phyloP scores from a whole-genome alignment of 2,797 vertebrate genomes.

The Crotalus adamanteus region DNA sequence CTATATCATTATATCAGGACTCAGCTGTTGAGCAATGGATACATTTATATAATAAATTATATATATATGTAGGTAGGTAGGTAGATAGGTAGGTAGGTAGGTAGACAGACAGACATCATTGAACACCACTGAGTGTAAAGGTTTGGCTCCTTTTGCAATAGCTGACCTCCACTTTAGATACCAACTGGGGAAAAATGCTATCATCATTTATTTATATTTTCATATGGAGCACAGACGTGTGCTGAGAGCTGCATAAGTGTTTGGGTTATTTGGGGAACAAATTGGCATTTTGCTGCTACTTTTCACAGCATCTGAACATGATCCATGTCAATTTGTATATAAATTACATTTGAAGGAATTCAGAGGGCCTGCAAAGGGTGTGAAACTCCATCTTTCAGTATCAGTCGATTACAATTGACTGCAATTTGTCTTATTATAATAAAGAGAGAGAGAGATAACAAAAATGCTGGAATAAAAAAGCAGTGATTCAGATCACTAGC shows the following conservation, averaged over 20 bases:
- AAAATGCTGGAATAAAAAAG: constrained; percentile 53
- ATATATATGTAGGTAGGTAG: accelerated
- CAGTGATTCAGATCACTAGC: constrained; percentile 67
- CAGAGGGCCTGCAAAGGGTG: constrained; percentile 11
- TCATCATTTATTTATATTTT: neutral
- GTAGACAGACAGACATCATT: too few relatives aligned
- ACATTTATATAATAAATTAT: neutral
- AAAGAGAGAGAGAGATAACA: constrained; percentile 67
- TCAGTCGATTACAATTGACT: constrained; percentile 68
- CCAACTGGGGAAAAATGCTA: neutral
- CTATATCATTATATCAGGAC: neutral
- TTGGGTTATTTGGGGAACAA: neutral
- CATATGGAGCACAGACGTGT: neutral
- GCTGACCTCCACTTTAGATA: constrained; percentile 49
- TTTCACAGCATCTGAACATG: neutral
- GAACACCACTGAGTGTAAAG: constrained; percentile 4
- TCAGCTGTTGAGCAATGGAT: constrained; percentile 32
- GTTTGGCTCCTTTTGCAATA: constrained; percentile 41
- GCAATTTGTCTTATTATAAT: constrained; percentile 59
- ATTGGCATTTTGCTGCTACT: constrained; percentile 27
- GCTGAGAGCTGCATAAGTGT: neutral
- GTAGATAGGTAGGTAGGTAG: too few relatives aligned
- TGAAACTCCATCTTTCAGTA: constrained; percentile 36
- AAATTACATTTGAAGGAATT: constrained; percentile 1
- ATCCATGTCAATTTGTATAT: constrained; percentile 39